Base-by-base conservation (phyloP, 2,888 invertebrate genomes). In the Leptinotarsa haldemani region DNA sequence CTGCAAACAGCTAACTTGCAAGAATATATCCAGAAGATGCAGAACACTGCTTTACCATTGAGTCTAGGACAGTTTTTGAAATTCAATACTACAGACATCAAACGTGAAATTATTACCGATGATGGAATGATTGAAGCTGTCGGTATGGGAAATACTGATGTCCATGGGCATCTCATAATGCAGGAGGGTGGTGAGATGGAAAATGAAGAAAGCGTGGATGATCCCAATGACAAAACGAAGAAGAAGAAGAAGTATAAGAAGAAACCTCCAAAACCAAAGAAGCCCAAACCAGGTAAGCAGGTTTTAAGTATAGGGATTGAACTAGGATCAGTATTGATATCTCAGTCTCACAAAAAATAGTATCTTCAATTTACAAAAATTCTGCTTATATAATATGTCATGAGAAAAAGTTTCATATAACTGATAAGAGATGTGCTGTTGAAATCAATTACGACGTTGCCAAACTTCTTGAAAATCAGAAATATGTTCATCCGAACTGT, bases 201-300 rank as follows among this genome's bases (percentile, higher is more conserved):
- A 72, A 83, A 84, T 71, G 88, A 87, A 72, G 87, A 86, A 72
- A 82, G 77, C 64, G 80, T 81, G 2, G 86, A 86, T 46, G 86
- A 86, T 74, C 83, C 84, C 4, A 85, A 85, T 47, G 85, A 86
- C 58, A 84, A 83, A 30, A 85, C 88, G 5, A 93, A 93, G 83
- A 93, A 93, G 85, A 94, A 94, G 89, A 93, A 94, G 88, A 94
- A 93, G 82, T 93, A 93, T 87, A 94, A 94, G 89, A 94, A 94
- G 88, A 94, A 94, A 86, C 92, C 94, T 0, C 91, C 93, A 2
- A 94, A 94, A 84, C 94, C 94, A 0, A 92, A 93, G 83, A 91
- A 92, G 79, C 94, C 94, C n/a, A 93, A 94, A 88, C 94, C 93
- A 93, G 79, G 81, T 81, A 74, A 25, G 74, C 68, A 30, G 48